These are phyloP conservation scores for Brenthis daphne DNA, from an alignment of 2,888 invertebrate genomes.

Conservation along the genomic window DNA sequence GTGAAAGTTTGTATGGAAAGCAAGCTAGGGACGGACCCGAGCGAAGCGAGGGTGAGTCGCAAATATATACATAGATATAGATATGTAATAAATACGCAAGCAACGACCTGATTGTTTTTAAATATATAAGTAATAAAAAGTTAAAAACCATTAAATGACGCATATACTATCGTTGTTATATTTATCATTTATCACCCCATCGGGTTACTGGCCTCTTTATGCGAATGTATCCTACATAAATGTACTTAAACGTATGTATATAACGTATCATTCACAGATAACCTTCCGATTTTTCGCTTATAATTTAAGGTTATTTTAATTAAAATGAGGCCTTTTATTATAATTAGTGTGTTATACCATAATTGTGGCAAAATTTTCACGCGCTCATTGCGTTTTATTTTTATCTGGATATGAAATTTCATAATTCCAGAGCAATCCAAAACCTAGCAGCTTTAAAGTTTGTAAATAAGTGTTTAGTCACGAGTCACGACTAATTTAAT, in stretches of 20 bases:
- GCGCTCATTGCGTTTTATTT: background rate
- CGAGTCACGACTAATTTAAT: too few relatives aligned
- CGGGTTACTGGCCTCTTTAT: conserved; percentile 29
- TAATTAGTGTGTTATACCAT: background rate
- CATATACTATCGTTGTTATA: conserved; percentile 11
- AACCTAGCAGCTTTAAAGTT: too few relatives aligned
- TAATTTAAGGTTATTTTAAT: conserved; percentile 6
- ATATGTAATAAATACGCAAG: background rate
- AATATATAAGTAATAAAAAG: background rate
- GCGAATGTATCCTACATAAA: conserved; percentile 15
- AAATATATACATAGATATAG: background rate
- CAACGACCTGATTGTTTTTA: background rate
- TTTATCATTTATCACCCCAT: conserved; percentile 24
- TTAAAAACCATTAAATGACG: too few relatives aligned
- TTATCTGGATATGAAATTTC: background rate
- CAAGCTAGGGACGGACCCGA: too few relatives aligned
- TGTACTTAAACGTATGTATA: conserved; percentile 2
- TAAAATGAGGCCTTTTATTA: conserved; percentile 8
- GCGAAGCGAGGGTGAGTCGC: too few relatives aligned
- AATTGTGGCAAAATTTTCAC: background rate
- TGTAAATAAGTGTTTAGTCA: too few relatives aligned
- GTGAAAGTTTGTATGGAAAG: too few relatives aligned
- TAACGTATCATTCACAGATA: conserved; percentile 18
- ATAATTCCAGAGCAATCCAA: too few relatives aligned
- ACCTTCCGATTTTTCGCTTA: conserved; percentile 20